Evolutionary conservation across 2,797 vertebrate genomes (phyloP), one percentile per base, ranked within the genome.

Genomic region (Phoeniculus purpureus): DNA sequence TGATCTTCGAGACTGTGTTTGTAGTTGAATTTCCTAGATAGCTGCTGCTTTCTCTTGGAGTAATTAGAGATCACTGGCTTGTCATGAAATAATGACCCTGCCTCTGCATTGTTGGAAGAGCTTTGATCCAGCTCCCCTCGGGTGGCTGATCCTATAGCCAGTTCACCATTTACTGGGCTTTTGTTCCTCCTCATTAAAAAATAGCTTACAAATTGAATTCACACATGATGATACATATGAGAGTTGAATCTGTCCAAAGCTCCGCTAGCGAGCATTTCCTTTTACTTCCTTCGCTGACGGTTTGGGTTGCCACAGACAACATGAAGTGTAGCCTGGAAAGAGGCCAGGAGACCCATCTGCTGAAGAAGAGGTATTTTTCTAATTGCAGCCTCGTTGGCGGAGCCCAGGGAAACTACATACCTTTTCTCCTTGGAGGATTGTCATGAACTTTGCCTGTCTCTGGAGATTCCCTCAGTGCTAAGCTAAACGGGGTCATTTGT

Each of bases 331-430:
- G 82, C 14, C 90, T 97, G 96, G 97, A 97, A 92, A 82, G 67
- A 86, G 59, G 92, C 96, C 96, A 97, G 88, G 84, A 94, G 92
- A 47, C 96, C 86, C 97, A 97, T 97, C 96, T 97, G 96, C 83
- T 70, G 43, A 56, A 74, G 56, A 74, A 95, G 86, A 75, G 76
- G 26, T 51, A 58, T 96, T 89, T 94, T 94, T 92, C 94, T 97
- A 96, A 97, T 97, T 95, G 84, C 70, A 87, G 85, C 62, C 51
- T 70, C 27, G 61, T 77, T 19, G 9, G 58, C 90, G 95, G 90
- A 72, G 91, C 81, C 68, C 58, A 77, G 37, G 70, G 85, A 95
- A 91, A 95, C 90, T 56, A 76, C 83, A 79, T 90, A 96, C 92
- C 92, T 96, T 92, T 81, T n/a, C 55, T 94, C 79, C 83, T 72